Conservation (phyloP, 2,113 vertebrate genomes). For the Albula glossodonta region DNA sequence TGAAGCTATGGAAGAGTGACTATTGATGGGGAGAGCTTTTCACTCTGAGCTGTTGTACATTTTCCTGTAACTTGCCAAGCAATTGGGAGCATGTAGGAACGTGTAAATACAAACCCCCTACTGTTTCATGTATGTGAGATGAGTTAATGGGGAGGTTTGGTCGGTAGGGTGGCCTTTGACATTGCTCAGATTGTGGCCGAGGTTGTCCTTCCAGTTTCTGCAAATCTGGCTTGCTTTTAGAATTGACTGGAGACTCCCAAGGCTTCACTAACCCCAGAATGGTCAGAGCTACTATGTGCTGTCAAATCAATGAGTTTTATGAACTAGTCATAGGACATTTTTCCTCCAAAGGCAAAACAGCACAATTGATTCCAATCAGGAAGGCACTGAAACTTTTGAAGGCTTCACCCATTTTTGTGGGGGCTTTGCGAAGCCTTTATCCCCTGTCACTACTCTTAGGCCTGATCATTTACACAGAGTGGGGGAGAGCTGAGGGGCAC, state of each 20-base stretch:
- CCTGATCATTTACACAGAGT: background rate
- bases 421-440: background rate
- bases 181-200: slow-evolving; percentile 11
- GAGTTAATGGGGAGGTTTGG: slow-evolving; percentile 5
- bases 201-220: background rate
- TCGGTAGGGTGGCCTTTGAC: slow-evolving; percentile 6
- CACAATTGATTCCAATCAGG: background rate
- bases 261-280: background rate
- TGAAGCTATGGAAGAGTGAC: background rate
- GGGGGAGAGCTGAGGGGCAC: no score
- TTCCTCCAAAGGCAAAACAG: background rate
- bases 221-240: background rate
- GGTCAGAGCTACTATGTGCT: background rate
- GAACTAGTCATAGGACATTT: background rate
- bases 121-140: slow-evolving; percentile 11
- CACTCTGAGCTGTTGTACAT: slow-evolving; percentile 45
- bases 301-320: background rate
- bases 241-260: background rate
- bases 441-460: background rate
- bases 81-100: slow-evolving; percentile 25
- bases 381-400: background rate
- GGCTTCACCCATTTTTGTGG: background rate
- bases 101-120: slow-evolving; percentile 44
- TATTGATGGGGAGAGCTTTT: background rate
- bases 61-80: slow-evolving; percentile 34